These are phyloP conservation scores for Patiria pectinifera DNA, from an alignment of 53 echinoderm and acorn worm genomes.

Conservation along the genomic window DNA sequence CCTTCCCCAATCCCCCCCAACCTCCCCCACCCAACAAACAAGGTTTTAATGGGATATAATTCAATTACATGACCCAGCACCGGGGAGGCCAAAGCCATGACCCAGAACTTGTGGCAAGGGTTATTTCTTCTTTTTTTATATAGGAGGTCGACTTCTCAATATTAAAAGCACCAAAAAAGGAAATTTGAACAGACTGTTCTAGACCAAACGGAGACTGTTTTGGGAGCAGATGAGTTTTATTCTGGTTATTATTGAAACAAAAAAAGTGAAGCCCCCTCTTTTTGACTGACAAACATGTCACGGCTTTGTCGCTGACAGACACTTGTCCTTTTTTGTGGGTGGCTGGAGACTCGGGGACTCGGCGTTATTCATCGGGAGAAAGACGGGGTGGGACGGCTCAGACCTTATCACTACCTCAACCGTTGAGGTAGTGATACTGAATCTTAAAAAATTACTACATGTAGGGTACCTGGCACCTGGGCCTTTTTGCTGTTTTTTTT, in stretches of 20 bases:
- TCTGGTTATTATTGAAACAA: neutral
- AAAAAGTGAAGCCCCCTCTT: neutral
- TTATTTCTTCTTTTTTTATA: neutral
- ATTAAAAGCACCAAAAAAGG: neutral
- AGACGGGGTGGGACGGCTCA: neutral
- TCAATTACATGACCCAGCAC: slow-evolving; percentile 25
- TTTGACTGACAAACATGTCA: neutral
- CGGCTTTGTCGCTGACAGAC: neutral
- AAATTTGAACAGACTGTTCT: slow-evolving; percentile 1
- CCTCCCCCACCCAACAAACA: neutral
- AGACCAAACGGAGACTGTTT: neutral
- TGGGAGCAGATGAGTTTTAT: neutral
- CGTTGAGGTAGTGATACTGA: neutral
- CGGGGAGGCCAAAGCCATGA: neutral
- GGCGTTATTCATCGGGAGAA: neutral
- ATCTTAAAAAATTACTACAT: neutral
- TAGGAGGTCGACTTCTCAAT: neutral
- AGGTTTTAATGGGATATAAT: slow-evolving; percentile 7
- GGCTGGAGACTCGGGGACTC: neutral
- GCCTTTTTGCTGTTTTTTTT: too few relatives aligned
- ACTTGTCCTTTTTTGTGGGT: neutral
- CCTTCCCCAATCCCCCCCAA: neutral
- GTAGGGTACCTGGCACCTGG: too few relatives aligned
- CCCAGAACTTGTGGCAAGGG: slow-evolving; percentile 43
- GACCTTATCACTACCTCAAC: neutral